Evolutionary conservation across 2,113 vertebrate species (phyloP).

Genomic region (Eleginops maclovinus): DNA sequence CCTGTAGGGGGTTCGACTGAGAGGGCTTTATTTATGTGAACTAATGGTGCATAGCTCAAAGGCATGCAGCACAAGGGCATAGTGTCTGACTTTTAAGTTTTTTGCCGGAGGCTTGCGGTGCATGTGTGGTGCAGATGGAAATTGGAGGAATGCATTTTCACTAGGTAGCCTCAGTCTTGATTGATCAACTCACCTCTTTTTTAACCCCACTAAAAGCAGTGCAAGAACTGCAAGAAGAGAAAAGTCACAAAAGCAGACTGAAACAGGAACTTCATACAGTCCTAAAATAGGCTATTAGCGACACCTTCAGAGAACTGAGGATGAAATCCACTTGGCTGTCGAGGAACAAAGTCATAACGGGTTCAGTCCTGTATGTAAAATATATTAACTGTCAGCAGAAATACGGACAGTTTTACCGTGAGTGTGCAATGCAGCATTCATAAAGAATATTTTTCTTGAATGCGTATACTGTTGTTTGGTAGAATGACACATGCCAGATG

Average conservation of each 20-base stretch:
- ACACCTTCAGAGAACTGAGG: background rate
- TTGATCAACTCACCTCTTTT: slow-evolving; percentile 29
- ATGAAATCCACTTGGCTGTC: background rate
- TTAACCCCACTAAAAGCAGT: background rate
- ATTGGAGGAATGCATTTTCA: slow-evolving; percentile 44
- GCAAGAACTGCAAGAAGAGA: slow-evolving; percentile 4
- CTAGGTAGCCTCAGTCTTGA: slow-evolving; percentile 13
- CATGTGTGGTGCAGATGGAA: slow-evolving; percentile 38
- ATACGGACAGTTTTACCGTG: background rate
- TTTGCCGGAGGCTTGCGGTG: slow-evolving; percentile 19
- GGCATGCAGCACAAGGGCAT: slow-evolving; percentile 29
- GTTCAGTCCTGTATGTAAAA: background rate
- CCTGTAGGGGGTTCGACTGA: background rate
- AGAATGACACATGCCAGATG: too few relatives aligned
- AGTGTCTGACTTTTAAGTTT: slow-evolving; percentile 23
- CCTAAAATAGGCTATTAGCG: background rate
- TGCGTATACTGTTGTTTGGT: background rate
- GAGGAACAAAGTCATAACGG: background rate
- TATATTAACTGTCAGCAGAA: background rate
- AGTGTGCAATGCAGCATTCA: background rate
- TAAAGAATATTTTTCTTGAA: background rate
- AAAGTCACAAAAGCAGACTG: background rate
- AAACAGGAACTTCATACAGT: background rate
- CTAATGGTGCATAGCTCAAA: slow-evolving; percentile 19
- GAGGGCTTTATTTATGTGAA: slow-evolving; percentile 32